Evolutionary conservation across 2,888 invertebrate species (phyloP).

Genomic region (Ctenicera cuprea): DNA sequence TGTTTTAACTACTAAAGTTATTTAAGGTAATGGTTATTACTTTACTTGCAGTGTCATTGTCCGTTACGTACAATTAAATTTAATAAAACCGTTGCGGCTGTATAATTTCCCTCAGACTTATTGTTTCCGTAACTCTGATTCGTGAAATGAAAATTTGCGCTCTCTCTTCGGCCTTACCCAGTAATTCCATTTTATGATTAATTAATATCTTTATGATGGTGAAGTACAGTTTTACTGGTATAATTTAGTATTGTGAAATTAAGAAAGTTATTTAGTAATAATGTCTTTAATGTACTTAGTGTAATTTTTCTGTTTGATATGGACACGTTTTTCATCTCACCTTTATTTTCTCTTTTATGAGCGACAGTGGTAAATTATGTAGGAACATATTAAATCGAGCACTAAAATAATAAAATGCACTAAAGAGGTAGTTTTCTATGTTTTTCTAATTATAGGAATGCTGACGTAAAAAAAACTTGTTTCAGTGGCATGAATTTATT

Average conservation of each 20-base stretch:
- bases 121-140: conserved; percentile 7
- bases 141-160: conserved; percentile 4
- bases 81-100: conserved; percentile 11
- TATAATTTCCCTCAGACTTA: conserved; percentile 5
- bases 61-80: conserved; percentile 15
- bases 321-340: too few species aligned
- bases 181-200: conserved; percentile 8
- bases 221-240: background rate
- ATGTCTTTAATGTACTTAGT: background rate
- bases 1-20: background rate
- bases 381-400: too few species aligned
- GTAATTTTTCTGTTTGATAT: background rate
- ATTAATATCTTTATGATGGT: background rate
- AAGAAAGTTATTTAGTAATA: background rate
- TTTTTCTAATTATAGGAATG: too few species aligned
- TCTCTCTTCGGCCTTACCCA: conserved; percentile 6
- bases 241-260: background rate
- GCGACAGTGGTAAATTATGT: too few species aligned
- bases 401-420: too few species aligned
- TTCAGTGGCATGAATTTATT: too few species aligned
- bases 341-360: too few species aligned
- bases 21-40: conserved; percentile 8
- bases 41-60: background rate
- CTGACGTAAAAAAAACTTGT: too few species aligned
- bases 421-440: too few species aligned